Conservation (phyloP, 1,140 invertebrate genomes). For the Drosophila leontia region DNA sequence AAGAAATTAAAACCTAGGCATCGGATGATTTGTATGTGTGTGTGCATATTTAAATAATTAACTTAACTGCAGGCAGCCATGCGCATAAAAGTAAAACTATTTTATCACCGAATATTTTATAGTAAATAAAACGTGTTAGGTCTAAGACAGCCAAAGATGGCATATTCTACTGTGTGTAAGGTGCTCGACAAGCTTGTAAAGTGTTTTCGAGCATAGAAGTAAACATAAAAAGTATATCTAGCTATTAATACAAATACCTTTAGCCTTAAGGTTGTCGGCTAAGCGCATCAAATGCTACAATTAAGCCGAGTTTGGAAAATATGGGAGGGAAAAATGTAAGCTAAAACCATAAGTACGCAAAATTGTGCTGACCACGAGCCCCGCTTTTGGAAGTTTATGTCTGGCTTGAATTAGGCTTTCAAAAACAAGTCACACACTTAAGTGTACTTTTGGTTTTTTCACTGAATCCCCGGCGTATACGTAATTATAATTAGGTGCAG, state of each 20-base stretch:
- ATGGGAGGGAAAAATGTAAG: conserved; percentile 9
- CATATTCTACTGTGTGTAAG: conserved; percentile 19
- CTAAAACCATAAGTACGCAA: conserved; percentile 64
- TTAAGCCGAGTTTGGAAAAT: conserved; percentile 8
- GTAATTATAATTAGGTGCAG: conserved; percentile 46
- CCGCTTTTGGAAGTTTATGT: conserved; percentile 70
- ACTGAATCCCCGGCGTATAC: conserved; percentile 66
- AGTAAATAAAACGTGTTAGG: conserved; percentile 48
- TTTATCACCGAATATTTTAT: conserved; percentile 57
- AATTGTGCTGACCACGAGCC: conserved; percentile 70
- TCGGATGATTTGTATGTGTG: not conserved
- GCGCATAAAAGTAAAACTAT: conserved; percentile 38
- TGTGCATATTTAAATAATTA: conserved; percentile 36
- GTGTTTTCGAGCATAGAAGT: conserved; percentile 52
- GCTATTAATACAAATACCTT: conserved; percentile 12
- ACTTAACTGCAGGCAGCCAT: conserved; percentile 18
- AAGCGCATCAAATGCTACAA: conserved; percentile 51
- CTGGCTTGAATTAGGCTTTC: conserved; percentile 66
- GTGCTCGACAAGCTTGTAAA: conserved; percentile 59
- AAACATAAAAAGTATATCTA: conserved; percentile 15
- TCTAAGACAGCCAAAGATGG: conserved; percentile 30
- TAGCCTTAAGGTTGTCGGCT: conserved; percentile 17
- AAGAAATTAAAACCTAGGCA: not conserved
- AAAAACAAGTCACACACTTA: conserved; percentile 66
- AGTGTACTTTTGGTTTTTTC: conserved; percentile 72